phyloP scores from a whole-genome alignment of 1,140 invertebrate genomes.

The Brachionus paranguensis region DNA sequence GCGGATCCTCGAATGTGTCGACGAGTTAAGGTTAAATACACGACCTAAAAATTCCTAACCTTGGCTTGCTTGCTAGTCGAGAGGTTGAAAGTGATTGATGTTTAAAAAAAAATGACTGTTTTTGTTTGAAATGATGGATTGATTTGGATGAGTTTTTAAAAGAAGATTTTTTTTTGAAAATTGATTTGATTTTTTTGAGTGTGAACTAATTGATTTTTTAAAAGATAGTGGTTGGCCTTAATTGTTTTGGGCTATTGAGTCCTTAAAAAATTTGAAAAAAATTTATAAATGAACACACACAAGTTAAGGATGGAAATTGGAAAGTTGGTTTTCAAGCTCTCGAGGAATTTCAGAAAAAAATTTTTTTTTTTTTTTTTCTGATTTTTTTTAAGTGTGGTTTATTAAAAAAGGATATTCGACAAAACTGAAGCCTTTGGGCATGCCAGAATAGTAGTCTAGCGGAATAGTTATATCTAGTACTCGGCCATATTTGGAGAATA shows the following conservation, averaged over 20 bases:
- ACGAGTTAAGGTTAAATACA: conserved; percentile 43
- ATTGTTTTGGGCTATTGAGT: neutral
- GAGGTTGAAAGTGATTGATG: neutral
- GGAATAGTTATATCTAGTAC: conserved; percentile 59
- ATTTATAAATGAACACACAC: neutral
- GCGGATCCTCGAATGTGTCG: conserved; percentile 56
- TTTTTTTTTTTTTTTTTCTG: too few relatives aligned
- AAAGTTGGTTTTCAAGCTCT: neutral
- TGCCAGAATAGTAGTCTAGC: conserved; percentile 57
- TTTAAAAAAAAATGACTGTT: neutral
- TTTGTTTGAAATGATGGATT: conserved; percentile 22
- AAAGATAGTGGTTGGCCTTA: neutral
- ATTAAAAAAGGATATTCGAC: conserved; percentile 51
- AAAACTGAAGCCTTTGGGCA: conserved; percentile 57
- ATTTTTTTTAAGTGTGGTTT: too few relatives aligned
- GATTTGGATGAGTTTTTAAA: neutral
- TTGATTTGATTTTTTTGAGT: conserved; percentile 4
- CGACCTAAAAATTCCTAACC: neutral
- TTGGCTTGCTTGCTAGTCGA: neutral
- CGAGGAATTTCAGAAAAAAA: neutral
- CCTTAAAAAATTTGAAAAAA: conserved; percentile 10
- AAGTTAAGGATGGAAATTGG: neutral
- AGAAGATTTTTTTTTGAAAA: neutral
- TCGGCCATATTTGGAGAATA: conserved; percentile 58
- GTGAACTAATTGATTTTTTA: neutral